Base-by-base conservation (phyloP, 1,140 invertebrate species). In the Epicauta chinensis region DNA sequence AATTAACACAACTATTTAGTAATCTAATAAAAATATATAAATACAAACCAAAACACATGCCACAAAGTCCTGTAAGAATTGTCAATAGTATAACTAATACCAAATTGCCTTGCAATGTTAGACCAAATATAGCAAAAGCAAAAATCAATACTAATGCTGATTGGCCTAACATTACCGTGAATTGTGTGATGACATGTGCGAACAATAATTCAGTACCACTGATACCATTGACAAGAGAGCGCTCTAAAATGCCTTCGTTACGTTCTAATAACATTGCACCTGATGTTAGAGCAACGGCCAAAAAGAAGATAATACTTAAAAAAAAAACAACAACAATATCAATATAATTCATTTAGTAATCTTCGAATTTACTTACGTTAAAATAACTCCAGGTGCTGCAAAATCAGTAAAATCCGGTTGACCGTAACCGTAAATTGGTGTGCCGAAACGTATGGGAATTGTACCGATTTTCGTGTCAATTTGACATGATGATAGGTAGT, bases 281-380 rank as follows among this genome's bases (percentile, higher is more conserved):
- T 2, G 92, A 92, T 10, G 93, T 97, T 42, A 97, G 70, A n/a
- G 92, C 92, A 11, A 95, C 91, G 14, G 83, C 80, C 73, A 96
- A 79, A 79, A 97, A 95, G 76, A 94, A 97, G 1, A 93, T 89
- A 64, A 96, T 95, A n/a, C 91, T 94, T n/a, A n/a, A n/a, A n/a
- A n/a, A n/a, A n/a, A n/a, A n/a, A n/a, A n/a, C n/a, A n/a, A 69
- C 36, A 74, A 74, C 13, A 35, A 53, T 50, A 61, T 12, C 3
- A 34, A 7, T 34, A 34, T n/a, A 30, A 30, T n/a, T 34, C 32
- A 32, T 32, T 17, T 11, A 34, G 3, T n/a, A 34, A 7, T 2
- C 6, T n/a, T 34, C 32, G 10, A 11, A 9, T 5, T 3, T 32
- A 61, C 55, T 66, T 73, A 93, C 89, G 89, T 94, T 55, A 96